Conservation (phyloP, 2,888 invertebrate species). For the Campoletis raptor region DNA sequence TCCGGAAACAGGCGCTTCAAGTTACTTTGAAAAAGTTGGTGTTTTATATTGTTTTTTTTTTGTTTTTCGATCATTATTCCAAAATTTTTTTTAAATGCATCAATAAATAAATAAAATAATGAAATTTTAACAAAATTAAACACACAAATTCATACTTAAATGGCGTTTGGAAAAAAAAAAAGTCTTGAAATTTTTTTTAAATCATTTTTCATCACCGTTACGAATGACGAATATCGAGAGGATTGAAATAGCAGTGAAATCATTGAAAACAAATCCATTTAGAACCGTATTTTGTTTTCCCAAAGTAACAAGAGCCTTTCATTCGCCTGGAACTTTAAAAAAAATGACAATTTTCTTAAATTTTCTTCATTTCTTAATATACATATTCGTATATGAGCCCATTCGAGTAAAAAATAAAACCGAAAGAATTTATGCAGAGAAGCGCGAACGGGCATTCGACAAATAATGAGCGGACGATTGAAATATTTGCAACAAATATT, state of each 20-base stretch:
- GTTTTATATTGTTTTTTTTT: neutral
- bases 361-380: slow-evolving; percentile 46
- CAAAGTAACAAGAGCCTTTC: neutral
- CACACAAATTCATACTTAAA: neutral
- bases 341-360: neutral
- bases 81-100: neutral
- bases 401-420: slow-evolving; percentile 52
- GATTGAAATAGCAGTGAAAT: neutral
- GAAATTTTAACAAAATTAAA: neutral
- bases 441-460: slow-evolving; percentile 23
- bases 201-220: neutral
- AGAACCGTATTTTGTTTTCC: neutral
- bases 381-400: slow-evolving; percentile 49
- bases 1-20: neutral
- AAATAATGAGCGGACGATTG: slow-evolving; percentile 30
- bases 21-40: slow-evolving; percentile 6
- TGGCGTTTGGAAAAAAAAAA: neutral
- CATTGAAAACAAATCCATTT: neutral
- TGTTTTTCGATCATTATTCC: neutral
- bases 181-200: neutral
- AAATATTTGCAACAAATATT: slow-evolving; percentile 29
- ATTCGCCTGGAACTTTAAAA: neutral
- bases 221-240: neutral
- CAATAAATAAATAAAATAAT: neutral
- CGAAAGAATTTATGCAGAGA: slow-evolving; percentile 34